phyloP scores from a whole-genome alignment of 2,888 invertebrate genomes.

The Uloborus plumipes region DNA sequence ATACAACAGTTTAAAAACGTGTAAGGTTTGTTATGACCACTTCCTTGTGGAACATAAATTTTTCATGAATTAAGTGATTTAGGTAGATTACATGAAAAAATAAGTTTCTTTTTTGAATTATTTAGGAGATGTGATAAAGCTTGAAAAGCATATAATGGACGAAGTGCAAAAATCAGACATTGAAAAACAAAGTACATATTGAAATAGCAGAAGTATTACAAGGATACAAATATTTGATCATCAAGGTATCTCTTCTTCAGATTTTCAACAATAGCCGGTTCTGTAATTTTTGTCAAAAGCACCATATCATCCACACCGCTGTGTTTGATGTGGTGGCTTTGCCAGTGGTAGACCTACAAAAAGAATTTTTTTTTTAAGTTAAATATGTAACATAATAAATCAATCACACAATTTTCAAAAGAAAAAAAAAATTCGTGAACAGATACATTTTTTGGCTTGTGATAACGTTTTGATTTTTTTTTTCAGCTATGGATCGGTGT shows the following conservation, averaged over 20 bases:
- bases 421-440: too few species aligned
- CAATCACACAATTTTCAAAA: neutral
- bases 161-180: too few species aligned
- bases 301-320: constrained; percentile 82
- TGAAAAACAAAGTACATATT: too few species aligned
- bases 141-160: too few species aligned
- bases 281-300: constrained; percentile 77
- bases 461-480: too few species aligned
- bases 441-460: too few species aligned
- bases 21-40: too few species aligned
- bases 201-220: constrained; percentile 51
- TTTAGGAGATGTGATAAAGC: too few species aligned
- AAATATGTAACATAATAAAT: neutral
- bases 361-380: neutral
- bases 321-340: constrained; percentile 79
- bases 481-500: too few species aligned
- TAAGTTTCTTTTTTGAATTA: too few species aligned
- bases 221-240: constrained; percentile 79
- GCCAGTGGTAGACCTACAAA: constrained; percentile 78
- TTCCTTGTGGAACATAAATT: too few species aligned
- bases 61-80: neutral
- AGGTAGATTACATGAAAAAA: neutral
- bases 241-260: constrained; percentile 78
- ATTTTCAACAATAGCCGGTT: constrained; percentile 78
- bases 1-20: too few species aligned